A percentile compares a stretch with the other conserved stretches of the same genome.
phyloP scores from a whole-genome alignment of 37 sponge, comb jelly and placozoan species.

The Oscarella lobularis region DNA sequence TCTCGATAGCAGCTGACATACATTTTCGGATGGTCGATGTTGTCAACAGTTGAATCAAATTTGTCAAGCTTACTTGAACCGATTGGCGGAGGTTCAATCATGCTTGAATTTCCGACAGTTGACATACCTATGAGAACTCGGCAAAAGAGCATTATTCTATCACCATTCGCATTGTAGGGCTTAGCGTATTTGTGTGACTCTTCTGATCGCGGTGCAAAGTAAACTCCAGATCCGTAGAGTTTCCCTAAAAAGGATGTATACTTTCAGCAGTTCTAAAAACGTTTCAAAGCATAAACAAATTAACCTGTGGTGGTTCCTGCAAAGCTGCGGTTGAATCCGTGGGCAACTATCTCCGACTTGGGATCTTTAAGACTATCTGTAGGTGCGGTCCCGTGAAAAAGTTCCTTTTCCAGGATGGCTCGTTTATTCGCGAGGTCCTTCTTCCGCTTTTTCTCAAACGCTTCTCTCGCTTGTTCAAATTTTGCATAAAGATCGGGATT shows the following conservation, averaged over 20 bases:
- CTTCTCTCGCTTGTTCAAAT: no score
- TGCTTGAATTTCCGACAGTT: background rate
- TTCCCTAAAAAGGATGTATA: background rate
- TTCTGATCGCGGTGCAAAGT: background rate
- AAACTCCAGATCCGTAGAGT: background rate
- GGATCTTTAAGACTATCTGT: no score
- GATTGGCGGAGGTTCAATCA: background rate
- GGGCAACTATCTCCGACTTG: background rate
- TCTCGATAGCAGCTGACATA: slow-evolving; percentile 2
- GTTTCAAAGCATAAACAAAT: no score
- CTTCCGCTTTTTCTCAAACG: no score
- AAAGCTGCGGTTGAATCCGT: slow-evolving; percentile 10
- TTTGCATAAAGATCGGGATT: slow-evolving; percentile 26
- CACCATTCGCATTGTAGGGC: background rate
- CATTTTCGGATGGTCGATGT: background rate
- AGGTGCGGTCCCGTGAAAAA: no score
- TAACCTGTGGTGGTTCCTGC: slow-evolving; percentile 1
- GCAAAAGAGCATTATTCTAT: background rate
- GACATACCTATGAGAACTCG: background rate
- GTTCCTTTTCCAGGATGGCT: no score
- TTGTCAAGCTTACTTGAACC: background rate
- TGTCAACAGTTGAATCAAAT: background rate
- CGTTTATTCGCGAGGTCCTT: no score
- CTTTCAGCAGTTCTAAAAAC: background rate
- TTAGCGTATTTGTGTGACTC: background rate